Conservation (phyloP, 2,888 invertebrate species). For the Synanthedon formicaeformis region DNA sequence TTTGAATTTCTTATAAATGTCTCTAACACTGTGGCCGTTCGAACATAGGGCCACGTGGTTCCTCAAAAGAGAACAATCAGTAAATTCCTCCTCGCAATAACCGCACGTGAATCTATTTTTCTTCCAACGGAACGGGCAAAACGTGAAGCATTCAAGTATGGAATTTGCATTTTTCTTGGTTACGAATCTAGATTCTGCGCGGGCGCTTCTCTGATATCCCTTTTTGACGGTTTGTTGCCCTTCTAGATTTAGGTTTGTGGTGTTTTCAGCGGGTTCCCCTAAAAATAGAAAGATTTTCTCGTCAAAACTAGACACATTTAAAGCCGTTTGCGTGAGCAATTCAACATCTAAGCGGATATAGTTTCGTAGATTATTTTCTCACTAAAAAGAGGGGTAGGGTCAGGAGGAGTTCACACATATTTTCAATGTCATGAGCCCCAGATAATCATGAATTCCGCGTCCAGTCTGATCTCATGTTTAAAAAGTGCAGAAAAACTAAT, state of each 20-base stretch:
- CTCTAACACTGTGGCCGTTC: conserved; percentile 32
- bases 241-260: conserved; percentile 21
- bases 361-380: too few species aligned
- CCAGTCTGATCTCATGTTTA: too few species aligned
- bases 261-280: conserved; percentile 37
- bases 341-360: too few species aligned
- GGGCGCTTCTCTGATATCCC: conserved; percentile 44
- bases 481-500: too few species aligned
- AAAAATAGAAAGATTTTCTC: conserved; percentile 49
- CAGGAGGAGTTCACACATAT: too few species aligned
- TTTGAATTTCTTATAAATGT: conserved; percentile 56
- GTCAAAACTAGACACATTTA: background rate
- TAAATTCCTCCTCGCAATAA: conserved; percentile 51
- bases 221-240: conserved; percentile 15
- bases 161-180: conserved; percentile 54
- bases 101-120: conserved; percentile 53
- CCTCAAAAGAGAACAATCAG: conserved; percentile 37
- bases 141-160: conserved; percentile 48
- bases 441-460: too few species aligned
- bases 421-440: too few species aligned
- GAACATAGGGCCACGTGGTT: conserved; percentile 40
- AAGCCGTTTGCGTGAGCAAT: too few species aligned
- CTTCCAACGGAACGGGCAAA: conserved; percentile 55
- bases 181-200: conserved; percentile 42
- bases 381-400: too few species aligned